Base-by-base conservation (phyloP, 2,113 vertebrate species). In the Coryphaenoides rupestris region DNA sequence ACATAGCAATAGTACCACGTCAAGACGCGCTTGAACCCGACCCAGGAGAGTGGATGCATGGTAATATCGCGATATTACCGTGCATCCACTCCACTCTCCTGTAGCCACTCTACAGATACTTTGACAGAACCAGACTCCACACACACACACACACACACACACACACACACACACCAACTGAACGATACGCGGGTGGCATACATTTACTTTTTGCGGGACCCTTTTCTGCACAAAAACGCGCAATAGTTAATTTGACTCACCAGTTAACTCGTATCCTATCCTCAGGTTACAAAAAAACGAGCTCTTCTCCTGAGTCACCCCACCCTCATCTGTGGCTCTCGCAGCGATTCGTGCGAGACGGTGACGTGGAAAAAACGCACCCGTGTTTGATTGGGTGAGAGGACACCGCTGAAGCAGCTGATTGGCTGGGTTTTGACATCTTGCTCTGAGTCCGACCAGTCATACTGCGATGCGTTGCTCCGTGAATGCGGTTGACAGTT, bases 221-320 rank as follows among this genome's bases (percentile, higher is more conserved):
- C 9, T 12, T 54, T 56, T 64, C 2, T 21, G 60, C 14, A 17
- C 2, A 13, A 49, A 22, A 40, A 61, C 61, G 19, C 50, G 17
- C n/a, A 53, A 21, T 54, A 60, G 16, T 19, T 59, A 69, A 58
- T 55, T 10, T 19, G 19, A 88, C 88, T 89, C 64, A 89, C 88
- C 86, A 71, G 69, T 87, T 60, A 82, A 86, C 75, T 84, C 69
- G 55, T 7, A 40, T 40, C 33, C 33, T 40, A 60, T 69, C 73
- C 65, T 66, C 74, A 75, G 81, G 64, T 81, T 83, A 68, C 57
- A 64, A 63, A 67, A 70, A 68, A 60, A 40, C 17, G 71, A 62
- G 61, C 84, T 63, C 59, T 87, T 89, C 85, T 80, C 75, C 80
- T 79, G 76, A 85, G 78, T 88, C 78, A 87, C 84, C 80, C 78